phyloP scores from a whole-genome alignment of 2,113 vertebrate species.

The Felis chaus region DNA sequence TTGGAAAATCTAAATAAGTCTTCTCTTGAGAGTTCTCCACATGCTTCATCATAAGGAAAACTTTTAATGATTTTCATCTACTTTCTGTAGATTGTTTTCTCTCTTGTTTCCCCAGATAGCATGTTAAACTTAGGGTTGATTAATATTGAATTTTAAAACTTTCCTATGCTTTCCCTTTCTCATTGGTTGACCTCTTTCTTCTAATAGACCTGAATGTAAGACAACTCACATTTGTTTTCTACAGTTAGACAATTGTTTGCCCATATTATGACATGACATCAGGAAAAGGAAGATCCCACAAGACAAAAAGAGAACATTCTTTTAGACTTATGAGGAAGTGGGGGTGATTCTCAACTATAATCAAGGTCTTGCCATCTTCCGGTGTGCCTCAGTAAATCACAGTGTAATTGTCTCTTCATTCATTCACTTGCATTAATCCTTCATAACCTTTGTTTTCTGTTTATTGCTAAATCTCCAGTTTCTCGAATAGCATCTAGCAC shows the following conservation, averaged over 20 bases:
- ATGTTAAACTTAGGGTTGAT: conserved; percentile 21
- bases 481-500: neutral
- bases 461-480: neutral
- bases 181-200: neutral
- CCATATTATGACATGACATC: neutral
- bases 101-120: neutral
- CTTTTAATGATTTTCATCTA: neutral
- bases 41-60: conserved; percentile 5
- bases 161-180: neutral
- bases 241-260: neutral
- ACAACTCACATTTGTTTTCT: neutral
- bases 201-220: neutral
- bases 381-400: neutral
- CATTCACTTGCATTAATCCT: neutral
- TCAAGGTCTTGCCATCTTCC: neutral
- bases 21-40: neutral
- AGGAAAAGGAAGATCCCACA: neutral
- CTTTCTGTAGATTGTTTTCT: neutral
- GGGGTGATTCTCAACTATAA: neutral
- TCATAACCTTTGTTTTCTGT: neutral
- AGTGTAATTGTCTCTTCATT: neutral
- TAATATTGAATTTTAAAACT: neutral
- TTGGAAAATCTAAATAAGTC: neutral
- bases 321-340: neutral
- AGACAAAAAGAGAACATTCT: neutral